These are phyloP conservation scores for Daktulosphaira vitifoliae DNA, from an alignment of 1,140 invertebrate species.

Conservation along the genomic window DNA sequence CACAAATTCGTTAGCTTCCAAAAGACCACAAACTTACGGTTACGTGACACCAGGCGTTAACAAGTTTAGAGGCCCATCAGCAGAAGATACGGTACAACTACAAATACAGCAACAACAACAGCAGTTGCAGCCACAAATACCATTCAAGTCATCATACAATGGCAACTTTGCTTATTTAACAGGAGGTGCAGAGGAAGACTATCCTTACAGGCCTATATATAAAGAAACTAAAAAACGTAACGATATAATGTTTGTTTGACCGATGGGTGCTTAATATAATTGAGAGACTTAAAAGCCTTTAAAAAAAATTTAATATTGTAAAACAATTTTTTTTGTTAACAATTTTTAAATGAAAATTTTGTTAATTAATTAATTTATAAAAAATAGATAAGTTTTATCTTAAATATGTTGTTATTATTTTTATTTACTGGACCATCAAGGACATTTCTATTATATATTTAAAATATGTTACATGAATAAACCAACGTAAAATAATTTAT, in stretches of 20 bases:
- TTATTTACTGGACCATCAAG: too few relatives aligned
- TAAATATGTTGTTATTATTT: too few relatives aligned
- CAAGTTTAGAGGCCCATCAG: neutral
- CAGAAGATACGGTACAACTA: slow-evolving; percentile 4
- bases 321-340: too few relatives aligned
- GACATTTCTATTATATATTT: too few relatives aligned
- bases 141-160: neutral
- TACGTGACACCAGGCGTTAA: slow-evolving; percentile 5
- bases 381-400: too few relatives aligned
- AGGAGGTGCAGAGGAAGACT: slow-evolving; percentile 3
- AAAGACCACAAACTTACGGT: slow-evolving; percentile 17
- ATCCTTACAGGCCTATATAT: slow-evolving; percentile 16
- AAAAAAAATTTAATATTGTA: too few relatives aligned
- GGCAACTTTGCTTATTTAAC: neutral
- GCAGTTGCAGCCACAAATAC: neutral
- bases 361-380: too few relatives aligned
- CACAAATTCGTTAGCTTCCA: neutral
- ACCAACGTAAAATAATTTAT: too few relatives aligned
- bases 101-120: neutral
- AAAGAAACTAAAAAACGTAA: slow-evolving; percentile 18
- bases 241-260: neutral
- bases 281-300: too few relatives aligned
- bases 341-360: too few relatives aligned
- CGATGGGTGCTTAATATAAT: neutral
- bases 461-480: too few relatives aligned